A percentile compares a stretch with the other conserved stretches of the same genome.
These are phyloP conservation scores for Drosophila ficusphila DNA, from an alignment of 1,140 invertebrate genomes.

Conservation along the genomic window DNA sequence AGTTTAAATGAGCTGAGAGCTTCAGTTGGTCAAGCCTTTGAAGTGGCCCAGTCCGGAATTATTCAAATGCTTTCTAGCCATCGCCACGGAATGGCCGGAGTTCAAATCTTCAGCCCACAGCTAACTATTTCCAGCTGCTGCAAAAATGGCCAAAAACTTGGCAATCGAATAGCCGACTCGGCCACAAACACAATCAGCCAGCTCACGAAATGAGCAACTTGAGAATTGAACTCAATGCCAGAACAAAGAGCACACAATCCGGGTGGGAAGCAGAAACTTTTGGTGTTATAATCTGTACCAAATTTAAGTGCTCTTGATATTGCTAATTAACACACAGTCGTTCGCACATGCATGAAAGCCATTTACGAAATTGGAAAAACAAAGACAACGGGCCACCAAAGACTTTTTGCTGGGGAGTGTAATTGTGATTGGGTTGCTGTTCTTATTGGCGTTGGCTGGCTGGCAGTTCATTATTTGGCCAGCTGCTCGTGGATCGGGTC, in stretches of 20 bases:
- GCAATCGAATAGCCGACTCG: slow-evolving; percentile 46
- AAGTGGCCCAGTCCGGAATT: slow-evolving; percentile 5
- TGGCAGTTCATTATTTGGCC: slow-evolving; percentile 58
- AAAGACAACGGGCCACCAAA: slow-evolving; percentile 42
- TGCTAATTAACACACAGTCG: slow-evolving; percentile 73
- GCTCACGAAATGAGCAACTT: slow-evolving; percentile 50
- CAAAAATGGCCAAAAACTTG: slow-evolving; percentile 34
- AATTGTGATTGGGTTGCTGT: slow-evolving; percentile 50
- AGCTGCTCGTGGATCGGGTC: slow-evolving; percentile 34
- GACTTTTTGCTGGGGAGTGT: slow-evolving; percentile 27
- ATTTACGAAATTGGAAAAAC: slow-evolving; percentile 71
- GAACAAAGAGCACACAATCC: slow-evolving; percentile 21
- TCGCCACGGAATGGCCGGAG: slow-evolving; percentile 6
- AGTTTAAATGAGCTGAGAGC: slow-evolving; percentile 46
- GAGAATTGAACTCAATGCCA: slow-evolving; percentile 48
- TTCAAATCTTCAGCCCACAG: slow-evolving; percentile 1
- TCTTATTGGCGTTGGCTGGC: slow-evolving; percentile 33
- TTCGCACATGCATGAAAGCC: slow-evolving; percentile 51
- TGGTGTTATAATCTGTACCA: slow-evolving; percentile 67
- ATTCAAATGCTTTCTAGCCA: slow-evolving; percentile 9
- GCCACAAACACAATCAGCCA: slow-evolving; percentile 45
- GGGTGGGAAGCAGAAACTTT: slow-evolving; percentile 51
- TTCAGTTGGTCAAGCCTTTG: slow-evolving; percentile 11
- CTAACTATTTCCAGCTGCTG: slow-evolving; percentile 31
- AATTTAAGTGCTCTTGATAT: slow-evolving; percentile 78